Evolutionary conservation across 35 echinoderm and acorn worm species (phyloP), one percentile per base, ranked within the genome.

Genomic region (Patiria miniata): DNA sequence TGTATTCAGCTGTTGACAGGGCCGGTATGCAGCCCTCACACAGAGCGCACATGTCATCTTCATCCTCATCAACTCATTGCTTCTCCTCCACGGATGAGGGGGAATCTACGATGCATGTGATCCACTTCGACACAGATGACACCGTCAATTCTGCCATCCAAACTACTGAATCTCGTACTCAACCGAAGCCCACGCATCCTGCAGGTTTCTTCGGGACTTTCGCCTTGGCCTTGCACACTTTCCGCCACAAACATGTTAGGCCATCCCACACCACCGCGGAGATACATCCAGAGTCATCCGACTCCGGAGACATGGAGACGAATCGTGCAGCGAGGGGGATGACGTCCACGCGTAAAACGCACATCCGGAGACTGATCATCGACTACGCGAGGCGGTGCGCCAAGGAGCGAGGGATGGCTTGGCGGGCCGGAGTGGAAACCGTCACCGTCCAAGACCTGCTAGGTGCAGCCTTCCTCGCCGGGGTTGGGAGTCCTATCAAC

Each of bases 311-410:
- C 3, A 28, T 30, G 28, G 85, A 87, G 15, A 77, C 19, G n/a
- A 23, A 77, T 40, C 2, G n/a, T 18, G 7, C 6, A 54, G 19
- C 23, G 39, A 23, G 23, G 4, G 14, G 83, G 21, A 91, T 91
- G 89, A 81, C 89, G 18, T 8, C 29, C 8, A 9, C 36, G 1
- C 73, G 92, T 1, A 85, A 81, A 58, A 17, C 58, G 4, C 83
- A 86, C 47, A 81, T 94, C 17, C 89, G 59, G 86, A 38, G 14
- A 26, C 80, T 94, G 19, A 81, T 94, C 39, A 81, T 94, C 14
- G 76, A 85, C 77, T 90, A 90, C 50, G 92, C 92, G 6, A 90
- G 90, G 55, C 39, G 53, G 8, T 32, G 84, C 36, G 92, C 92
- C 28, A 19, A 81, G 68, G 76, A 86, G 39, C 21, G 78, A 7